Percentiles rank a stretch among this genome's conserved stretches.
phyloP scores from a whole-genome alignment of 2,113 vertebrate genomes.

The Tenebrosternarchus preto region DNA sequence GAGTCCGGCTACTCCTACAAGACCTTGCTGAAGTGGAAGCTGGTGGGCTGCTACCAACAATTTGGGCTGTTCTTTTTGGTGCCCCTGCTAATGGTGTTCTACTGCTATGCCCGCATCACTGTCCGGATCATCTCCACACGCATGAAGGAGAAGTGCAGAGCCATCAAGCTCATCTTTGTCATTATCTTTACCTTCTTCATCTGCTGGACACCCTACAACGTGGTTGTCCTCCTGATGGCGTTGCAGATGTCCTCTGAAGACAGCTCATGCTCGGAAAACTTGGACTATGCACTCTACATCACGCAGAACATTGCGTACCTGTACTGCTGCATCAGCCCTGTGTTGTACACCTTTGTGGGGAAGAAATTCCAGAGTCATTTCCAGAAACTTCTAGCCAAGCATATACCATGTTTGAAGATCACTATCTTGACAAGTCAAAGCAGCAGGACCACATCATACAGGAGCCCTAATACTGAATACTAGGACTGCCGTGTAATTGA shows the following conservation, averaged over 20 bases:
- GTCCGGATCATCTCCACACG: slow-evolving; percentile 70
- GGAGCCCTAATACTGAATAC: slow-evolving; percentile 63
- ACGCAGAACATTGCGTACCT: slow-evolving; percentile 72
- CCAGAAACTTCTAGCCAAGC: slow-evolving; percentile 60
- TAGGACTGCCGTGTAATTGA: slow-evolving; percentile 22
- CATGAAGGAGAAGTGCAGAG: slow-evolving; percentile 69
- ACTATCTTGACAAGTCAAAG: slow-evolving; percentile 61
- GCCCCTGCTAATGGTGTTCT: slow-evolving; percentile 70
- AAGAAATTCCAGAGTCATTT: slow-evolving; percentile 80
- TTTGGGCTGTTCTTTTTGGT: slow-evolving; percentile 75
- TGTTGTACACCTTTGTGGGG: slow-evolving; percentile 77
- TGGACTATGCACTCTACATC: slow-evolving; percentile 70
- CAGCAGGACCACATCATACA: slow-evolving; percentile 65
- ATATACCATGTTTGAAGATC: slow-evolving; percentile 66
- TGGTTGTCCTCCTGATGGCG: slow-evolving; percentile 67
- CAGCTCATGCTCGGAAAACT: not conserved
- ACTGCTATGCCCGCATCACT: slow-evolving; percentile 73
- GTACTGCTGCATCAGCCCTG: slow-evolving; percentile 76
- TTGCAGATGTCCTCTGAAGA: slow-evolving; percentile 40
- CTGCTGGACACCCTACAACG: slow-evolving; percentile 79
- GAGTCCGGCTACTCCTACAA: slow-evolving; percentile 30
- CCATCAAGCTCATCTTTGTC: slow-evolving; percentile 75
- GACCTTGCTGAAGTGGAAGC: slow-evolving; percentile 60
- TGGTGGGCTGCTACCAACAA: slow-evolving; percentile 71
- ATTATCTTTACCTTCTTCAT: slow-evolving; percentile 73